Conservation (phyloP, 2,888 invertebrate genomes). For the Phymatocera aterrima region DNA sequence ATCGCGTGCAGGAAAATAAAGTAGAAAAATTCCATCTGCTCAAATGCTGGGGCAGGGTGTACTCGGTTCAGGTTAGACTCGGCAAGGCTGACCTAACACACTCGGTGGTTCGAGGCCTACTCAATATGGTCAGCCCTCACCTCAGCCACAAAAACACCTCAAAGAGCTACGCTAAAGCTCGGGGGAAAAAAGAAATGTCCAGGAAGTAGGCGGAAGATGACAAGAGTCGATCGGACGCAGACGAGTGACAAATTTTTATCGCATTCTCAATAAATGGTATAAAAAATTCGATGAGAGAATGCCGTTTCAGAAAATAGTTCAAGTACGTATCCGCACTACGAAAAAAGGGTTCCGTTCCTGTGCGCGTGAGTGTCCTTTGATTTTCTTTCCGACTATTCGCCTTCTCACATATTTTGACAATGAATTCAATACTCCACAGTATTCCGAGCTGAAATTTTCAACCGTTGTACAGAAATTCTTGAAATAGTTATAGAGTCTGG, state of each 20-base stretch:
- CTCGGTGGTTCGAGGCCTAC: not conserved
- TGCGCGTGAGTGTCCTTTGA: no score
- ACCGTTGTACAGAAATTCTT: no score
- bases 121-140: constrained; percentile 25
- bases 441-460: no score
- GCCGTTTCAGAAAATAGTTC: not conserved
- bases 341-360: no score
- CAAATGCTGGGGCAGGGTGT: constrained; percentile 42
- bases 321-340: no score
- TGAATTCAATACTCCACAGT: no score
- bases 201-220: not conserved
- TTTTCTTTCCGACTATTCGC: no score
- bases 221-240: not conserved
- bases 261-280: not conserved
- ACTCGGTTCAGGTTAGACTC: constrained; percentile 14
- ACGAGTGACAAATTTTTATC: not conserved
- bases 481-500: no score
- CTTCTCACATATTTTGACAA: no score
- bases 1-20: constrained; percentile 65
- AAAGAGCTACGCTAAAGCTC: constrained; percentile 14
- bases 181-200: not conserved
- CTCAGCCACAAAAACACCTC: constrained; percentile 38
- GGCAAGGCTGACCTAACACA: constrained; percentile 6
- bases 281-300: not conserved
- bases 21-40: constrained; percentile 64